Base-by-base conservation (phyloP, 2,113 vertebrate species). In the Osmerus mordax region DNA sequence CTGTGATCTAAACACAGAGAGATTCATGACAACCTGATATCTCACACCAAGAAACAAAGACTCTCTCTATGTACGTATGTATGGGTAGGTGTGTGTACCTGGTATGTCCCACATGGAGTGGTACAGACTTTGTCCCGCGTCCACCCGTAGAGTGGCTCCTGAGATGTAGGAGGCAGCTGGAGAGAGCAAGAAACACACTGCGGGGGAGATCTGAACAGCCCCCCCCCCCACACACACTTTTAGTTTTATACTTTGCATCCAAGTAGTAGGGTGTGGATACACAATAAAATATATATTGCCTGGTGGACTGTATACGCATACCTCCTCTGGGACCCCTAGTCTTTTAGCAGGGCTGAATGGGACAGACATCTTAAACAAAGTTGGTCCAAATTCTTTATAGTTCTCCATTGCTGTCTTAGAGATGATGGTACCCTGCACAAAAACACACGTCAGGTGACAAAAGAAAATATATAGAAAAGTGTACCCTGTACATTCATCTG, bases 101-200 rank as follows among this genome's bases (percentile, higher is more conserved):
- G 95, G 94, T 78, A 97, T 84, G 1, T 93, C 63, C 84, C 84
- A 90, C 0, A 0, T 0, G 0, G 70, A 72, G 2, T 25, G 16
- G 9, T 94, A 95, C 28, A 99, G 84, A 75, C 93, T 93, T 53
- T 92, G 92, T 36, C 93, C 97, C 0, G 94, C 96, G 25, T 98
- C 97, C 18, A 97, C 92, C 0, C 75, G 87, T 69, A 99, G 53
- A 1, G 95, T 90, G 80, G 94, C 94, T 41, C 97, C 96, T 3
- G 94, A 95, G 82, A 99, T 91, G 80, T 85, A 98, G 55, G 95
- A 95, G 36, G 96, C 94, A 32, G 88, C 94, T 16, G 95, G 95
- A 75, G 96, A 99, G 0, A 99, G 92, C 65, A 99, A 87, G 86
- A 98, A 99, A 83, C 95, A 98, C 4, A 98, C 95, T 1, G 91